Conservation (phyloP, 1,140 invertebrate species). For the Bacillus rossius region DNA sequence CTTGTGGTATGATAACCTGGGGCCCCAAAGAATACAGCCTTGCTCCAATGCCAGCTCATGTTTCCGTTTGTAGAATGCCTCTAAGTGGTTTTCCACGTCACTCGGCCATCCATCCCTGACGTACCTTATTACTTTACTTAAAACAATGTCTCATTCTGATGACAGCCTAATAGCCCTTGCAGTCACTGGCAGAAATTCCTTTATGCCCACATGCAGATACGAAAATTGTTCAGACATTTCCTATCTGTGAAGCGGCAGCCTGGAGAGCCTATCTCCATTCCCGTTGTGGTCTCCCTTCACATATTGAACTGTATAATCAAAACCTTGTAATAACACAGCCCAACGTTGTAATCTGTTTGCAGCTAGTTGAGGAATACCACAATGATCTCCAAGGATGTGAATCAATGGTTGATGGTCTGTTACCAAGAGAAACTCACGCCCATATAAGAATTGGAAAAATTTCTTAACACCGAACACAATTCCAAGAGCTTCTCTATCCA, state of each 20-base stretch:
- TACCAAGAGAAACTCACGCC: slow-evolving; percentile 31
- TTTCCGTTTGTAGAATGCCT: background rate
- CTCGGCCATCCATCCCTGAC: background rate
- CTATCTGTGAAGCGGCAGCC: background rate
- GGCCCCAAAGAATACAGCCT: slow-evolving; percentile 14
- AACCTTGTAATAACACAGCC: slow-evolving; percentile 32
- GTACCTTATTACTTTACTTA: background rate
- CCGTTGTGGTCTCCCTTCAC: background rate
- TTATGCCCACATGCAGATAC: background rate
- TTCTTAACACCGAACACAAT: slow-evolving; percentile 25
- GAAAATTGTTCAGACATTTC: background rate
- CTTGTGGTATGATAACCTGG: slow-evolving; percentile 30
- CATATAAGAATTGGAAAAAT: slow-evolving; percentile 36
- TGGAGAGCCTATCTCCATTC: background rate
- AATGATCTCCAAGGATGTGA: slow-evolving; percentile 27
- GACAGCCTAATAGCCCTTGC: background rate
- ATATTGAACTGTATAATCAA: slow-evolving; percentile 34
- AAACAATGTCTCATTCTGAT: background rate
- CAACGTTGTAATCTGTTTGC: slow-evolving; percentile 34
- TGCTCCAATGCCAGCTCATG: background rate
- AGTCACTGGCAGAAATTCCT: background rate
- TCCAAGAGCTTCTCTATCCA: slow-evolving; percentile 48
- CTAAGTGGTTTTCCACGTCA: background rate
- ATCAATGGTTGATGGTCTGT: slow-evolving; percentile 37
- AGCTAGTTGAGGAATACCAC: slow-evolving; percentile 26